Conservation (phyloP, 2,888 invertebrate genomes). For the Cephus runcator region DNA sequence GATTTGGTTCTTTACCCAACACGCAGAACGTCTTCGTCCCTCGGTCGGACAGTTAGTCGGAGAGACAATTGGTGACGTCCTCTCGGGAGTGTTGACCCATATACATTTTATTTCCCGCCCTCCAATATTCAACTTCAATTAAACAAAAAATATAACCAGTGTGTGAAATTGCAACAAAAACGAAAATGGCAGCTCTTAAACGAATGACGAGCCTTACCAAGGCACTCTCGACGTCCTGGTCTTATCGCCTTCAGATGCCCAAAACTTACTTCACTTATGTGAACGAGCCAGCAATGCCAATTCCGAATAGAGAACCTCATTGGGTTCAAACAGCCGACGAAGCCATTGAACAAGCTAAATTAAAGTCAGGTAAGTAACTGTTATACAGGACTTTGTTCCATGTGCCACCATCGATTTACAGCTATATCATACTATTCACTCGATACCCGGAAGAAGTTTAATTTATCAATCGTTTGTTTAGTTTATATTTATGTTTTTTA, state of each 20-base stretch:
- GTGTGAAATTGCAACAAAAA: not conserved
- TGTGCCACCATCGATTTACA: not conserved
- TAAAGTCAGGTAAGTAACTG: slow-evolving; percentile 80
- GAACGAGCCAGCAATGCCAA: slow-evolving; percentile 83
- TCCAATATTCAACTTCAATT: not conserved
- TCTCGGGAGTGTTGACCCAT: slow-evolving; percentile 23
- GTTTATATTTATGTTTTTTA: not conserved
- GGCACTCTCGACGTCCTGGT: slow-evolving; percentile 43
- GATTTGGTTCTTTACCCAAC: not conserved
- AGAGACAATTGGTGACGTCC: not conserved
- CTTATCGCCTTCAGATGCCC: slow-evolving; percentile 43
- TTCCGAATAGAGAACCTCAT: slow-evolving; percentile 78
- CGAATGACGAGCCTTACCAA: slow-evolving; percentile 48
- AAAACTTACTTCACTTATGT: slow-evolving; percentile 81
- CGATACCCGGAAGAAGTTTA: not conserved
- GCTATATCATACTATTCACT: not conserved
- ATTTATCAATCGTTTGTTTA: not conserved
- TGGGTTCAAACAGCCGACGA: slow-evolving; percentile 76
- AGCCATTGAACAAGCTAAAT: slow-evolving; percentile 75
- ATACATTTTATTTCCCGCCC: slow-evolving; percentile 16
- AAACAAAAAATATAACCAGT: not conserved
- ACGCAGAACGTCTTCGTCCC: not conserved
- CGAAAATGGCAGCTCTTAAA: slow-evolving; percentile 53
- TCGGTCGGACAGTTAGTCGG: not conserved
- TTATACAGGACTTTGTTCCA: not conserved